Evolutionary conservation across 2,113 vertebrate species (phyloP).

Genomic region (Lophius piscatorius): DNA sequence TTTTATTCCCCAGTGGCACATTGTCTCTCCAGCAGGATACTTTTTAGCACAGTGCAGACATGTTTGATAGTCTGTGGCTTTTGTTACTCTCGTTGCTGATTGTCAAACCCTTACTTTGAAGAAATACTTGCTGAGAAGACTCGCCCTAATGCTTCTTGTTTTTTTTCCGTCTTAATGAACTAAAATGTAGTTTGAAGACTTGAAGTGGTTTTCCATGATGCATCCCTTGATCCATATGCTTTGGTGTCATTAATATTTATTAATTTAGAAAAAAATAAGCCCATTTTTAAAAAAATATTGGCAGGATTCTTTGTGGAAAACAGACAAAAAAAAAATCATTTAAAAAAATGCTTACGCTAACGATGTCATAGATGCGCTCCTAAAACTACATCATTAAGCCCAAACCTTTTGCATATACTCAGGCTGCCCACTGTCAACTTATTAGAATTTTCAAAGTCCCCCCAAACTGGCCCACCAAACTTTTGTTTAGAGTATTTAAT

Average conservation of each 20-base stretch:
- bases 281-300: not conserved
- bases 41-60: conserved; percentile 16
- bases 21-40: conserved; percentile 58
- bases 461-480: no score
- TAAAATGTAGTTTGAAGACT: no score
- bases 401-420: no score
- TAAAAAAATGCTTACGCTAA: no score
- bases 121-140: not conserved
- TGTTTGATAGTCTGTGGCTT: conserved; percentile 28
- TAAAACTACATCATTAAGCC: no score
- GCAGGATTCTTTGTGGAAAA: not conserved
- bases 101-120: conserved; percentile 1
- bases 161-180: no score
- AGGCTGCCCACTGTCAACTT: no score
- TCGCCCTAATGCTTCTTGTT: no score
- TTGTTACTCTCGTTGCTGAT: conserved; percentile 24
- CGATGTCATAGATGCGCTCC: no score
- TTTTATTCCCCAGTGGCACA: conserved; percentile 15
- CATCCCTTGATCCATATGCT: conserved; percentile 4
- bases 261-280: not conserved
- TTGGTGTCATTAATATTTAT: conserved; percentile 29
- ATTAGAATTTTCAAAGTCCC: no score
- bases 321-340: no score
- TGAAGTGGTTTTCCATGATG: conserved; percentile 14
- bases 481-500: no score